phyloP scores from a whole-genome alignment of 2,888 invertebrate species.

The Onchidella celtica region DNA sequence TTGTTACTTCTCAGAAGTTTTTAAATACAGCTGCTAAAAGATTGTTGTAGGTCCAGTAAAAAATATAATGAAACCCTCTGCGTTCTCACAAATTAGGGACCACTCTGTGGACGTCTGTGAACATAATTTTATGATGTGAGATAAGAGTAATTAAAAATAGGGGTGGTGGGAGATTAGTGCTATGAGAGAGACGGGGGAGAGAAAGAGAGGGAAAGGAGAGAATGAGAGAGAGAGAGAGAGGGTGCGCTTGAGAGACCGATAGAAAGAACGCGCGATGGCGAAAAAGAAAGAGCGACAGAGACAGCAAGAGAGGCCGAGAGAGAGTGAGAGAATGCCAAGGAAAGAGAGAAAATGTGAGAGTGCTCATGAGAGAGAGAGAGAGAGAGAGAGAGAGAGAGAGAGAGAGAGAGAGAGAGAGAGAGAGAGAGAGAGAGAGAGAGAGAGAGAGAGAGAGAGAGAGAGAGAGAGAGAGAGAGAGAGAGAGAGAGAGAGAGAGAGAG shows the following conservation, averaged over 20 bases:
- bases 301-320: background rate
- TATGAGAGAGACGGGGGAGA: no score
- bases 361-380: background rate
- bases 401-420: constrained; percentile 9
- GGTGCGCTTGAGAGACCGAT: background rate
- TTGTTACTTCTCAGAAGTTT: no score
- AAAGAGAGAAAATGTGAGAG: background rate
- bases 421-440: background rate
- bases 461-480: background rate
- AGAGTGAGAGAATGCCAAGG: background rate
- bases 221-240: no score
- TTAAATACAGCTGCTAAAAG: no score
- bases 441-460: background rate
- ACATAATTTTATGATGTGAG: no score
- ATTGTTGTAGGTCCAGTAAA: no score
- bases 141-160: no score
- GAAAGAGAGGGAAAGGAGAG: no score
- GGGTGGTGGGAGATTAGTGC: no score
- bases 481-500: background rate
- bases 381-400: background rate
- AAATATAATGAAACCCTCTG: no score
- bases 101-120: no score
- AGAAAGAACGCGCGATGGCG: background rate
- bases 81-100: no score
- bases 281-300: background rate